phyloP scores from a whole-genome alignment of 2,113 vertebrate species.

The Plectropomus leopardus region DNA sequence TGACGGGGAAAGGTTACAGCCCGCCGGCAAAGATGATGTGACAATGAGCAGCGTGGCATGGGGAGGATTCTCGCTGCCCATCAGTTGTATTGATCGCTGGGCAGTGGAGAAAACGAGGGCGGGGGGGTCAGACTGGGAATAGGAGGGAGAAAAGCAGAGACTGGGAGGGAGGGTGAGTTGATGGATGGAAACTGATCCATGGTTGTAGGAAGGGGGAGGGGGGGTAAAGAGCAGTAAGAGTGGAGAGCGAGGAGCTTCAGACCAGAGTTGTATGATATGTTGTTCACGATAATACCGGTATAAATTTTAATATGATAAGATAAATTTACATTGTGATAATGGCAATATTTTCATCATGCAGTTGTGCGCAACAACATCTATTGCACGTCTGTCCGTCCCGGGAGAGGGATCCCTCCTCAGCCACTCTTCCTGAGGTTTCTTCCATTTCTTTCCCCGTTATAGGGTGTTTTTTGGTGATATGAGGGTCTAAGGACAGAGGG shows the following conservation, averaged over 20 bases:
- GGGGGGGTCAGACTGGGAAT: slow-evolving; percentile 28
- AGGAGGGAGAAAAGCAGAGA: slow-evolving; percentile 4
- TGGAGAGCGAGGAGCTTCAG: background rate
- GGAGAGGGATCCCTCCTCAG: too few species aligned
- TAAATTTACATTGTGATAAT: too few species aligned
- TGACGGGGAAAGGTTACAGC: slow-evolving; percentile 60
- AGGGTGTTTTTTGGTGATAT: too few species aligned
- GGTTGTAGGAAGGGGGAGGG: background rate
- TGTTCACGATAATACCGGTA: too few species aligned
- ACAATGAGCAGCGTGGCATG: slow-evolving; percentile 48
- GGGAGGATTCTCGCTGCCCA: slow-evolving; percentile 38
- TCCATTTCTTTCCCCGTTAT: too few species aligned
- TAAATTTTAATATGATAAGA: too few species aligned
- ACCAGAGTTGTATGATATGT: too few species aligned
- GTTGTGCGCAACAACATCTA: too few species aligned
- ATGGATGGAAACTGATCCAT: background rate
- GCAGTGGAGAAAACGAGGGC: background rate
- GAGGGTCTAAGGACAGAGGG: too few species aligned
- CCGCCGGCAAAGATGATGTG: slow-evolving; percentile 68
- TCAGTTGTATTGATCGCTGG: slow-evolving; percentile 69
- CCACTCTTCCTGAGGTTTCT: too few species aligned
- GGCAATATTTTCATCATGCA: too few species aligned
- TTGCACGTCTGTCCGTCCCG: too few species aligned
- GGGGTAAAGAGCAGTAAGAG: slow-evolving; percentile 23
- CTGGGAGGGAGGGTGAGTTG: background rate